Base-by-base conservation (phyloP, 1,140 invertebrate species). In the Drosophila pallidifrons region DNA sequence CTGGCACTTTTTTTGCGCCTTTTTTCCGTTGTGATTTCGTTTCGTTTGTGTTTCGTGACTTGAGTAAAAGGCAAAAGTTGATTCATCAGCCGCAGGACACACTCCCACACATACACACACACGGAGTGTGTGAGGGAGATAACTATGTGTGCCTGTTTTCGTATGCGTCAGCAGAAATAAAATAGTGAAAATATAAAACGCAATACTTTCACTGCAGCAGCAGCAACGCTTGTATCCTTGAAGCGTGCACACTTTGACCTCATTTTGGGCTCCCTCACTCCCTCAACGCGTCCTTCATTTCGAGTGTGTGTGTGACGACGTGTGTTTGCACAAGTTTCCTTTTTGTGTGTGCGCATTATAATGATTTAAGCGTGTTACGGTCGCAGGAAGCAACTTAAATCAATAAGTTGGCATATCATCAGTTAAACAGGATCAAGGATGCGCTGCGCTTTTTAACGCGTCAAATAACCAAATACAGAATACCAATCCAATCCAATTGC, bases 71-170 rank as follows among this genome's bases (percentile, higher is more conserved):
- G 74, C 85, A 88, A 83, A 88, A 89, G 83, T 88, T 89, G 85
- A 81, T 88, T 89, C 85, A 88, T 88, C 85, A 85, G 86, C 85
- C 85, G 78, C 85, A 89, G 85, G 85, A 89, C 75, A 89, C 67
- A 45, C 54, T 38, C 52, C 60, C 41, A 41, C 51, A 75, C 35
- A 20, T 30, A 46, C 59, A 75, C 35, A 20, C 43, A 46, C 59
- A 46, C 7, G 10, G 1, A 6, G 30, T 5, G 30, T 6, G 35
- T 3, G 35, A 38, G 38, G 28, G 35, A 54, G 28, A 45, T 32
- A 38, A 13, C 43, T 35, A 45, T 30, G 16, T 28, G 13, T 16
- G 32, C 46, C 54, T 70, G 70, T 65, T 77, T 70, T 77, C 75
- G 80, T 73, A 65, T 79, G 79, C 70, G 83, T 88, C 83, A 88